Evolutionary conservation across 2,888 invertebrate genomes (phyloP), one percentile per base, ranked within the genome.

Genomic region (Crioceris asparagi): DNA sequence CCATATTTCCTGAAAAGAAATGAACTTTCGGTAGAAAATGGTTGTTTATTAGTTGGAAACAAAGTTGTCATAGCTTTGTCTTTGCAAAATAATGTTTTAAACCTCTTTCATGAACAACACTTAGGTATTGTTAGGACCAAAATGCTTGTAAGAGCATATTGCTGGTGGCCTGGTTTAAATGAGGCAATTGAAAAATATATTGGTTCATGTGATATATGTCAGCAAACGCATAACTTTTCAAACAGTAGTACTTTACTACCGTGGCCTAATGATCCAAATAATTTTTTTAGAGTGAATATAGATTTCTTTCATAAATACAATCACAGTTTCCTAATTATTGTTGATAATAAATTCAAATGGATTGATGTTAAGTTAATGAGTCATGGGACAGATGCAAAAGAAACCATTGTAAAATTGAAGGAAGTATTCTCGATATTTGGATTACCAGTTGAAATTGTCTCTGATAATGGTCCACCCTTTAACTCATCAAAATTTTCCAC

Each of bases 401-500:
- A 43, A 19, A 36, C 11, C 15, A 46, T 47, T 26, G 19, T n/a
- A 15, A 42, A 43, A 32, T 23, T 44, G n/a, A 41, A 40, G 32
- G 29, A 43, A 30, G 40, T 40, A n/a, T 51, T 47, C 44, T 35
- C 41, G 15, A 36, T 44, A 15, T 38, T 47, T 45, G 47, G 46
- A 8, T 34, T 49, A 29, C 46, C 44, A n/a, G 30, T 18, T 26
- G 45, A 40, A 35, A 11, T 47, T 10, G 46, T 48, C 2, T 40
- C 46, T 2, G 49, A 49, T 23, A 50, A 50, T 37, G 51, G 50
- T 12, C 47, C 47, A 18, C 48, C 47, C 5, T 51, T 46, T 31
- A 50, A 35, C 32, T 47, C 47, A 6, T 12, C 12, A 14, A 37
- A 43, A 32, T 47, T 48, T 43, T 32, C 32, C 17, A 15, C 14